These are phyloP conservation scores for Panulirus ornatus DNA, from an alignment of 1,140 invertebrate genomes.

Conservation along the genomic window DNA sequence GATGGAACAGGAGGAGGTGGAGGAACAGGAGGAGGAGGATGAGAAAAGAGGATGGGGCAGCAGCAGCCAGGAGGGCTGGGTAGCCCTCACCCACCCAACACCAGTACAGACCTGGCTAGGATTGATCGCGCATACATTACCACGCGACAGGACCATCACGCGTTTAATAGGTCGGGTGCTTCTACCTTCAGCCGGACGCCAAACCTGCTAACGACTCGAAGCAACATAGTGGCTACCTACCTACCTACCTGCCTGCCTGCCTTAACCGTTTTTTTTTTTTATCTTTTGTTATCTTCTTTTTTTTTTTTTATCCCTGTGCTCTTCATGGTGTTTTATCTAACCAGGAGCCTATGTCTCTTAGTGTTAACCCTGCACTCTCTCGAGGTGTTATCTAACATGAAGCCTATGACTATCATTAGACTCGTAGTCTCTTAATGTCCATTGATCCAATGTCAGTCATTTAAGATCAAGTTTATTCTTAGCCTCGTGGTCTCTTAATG, in stretches of 20 bases:
- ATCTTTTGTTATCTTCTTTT: background rate
- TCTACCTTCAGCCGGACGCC: background rate
- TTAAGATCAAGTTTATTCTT: too few species aligned
- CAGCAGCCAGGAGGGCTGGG: too few species aligned
- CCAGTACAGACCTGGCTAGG: background rate
- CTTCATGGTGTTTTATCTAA: too few species aligned
- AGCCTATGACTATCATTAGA: too few species aligned
- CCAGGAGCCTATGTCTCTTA: too few species aligned
- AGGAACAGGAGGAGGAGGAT: background rate
- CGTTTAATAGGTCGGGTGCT: constrained; percentile 24
- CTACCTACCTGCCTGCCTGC: background rate
- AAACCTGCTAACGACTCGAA: background rate
- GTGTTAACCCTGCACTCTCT: too few species aligned
- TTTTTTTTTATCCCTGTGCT: background rate
- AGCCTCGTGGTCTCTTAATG: too few species aligned
- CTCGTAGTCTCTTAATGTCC: too few species aligned
- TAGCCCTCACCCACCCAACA: too few species aligned
- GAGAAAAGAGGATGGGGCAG: too few species aligned
- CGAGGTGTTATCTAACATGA: too few species aligned
- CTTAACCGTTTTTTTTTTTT: background rate
- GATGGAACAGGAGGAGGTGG: background rate
- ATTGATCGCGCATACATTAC: constrained; percentile 31
- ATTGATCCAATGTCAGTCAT: too few species aligned
- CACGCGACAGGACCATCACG: constrained; percentile 34
- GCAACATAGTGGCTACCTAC: background rate